phyloP scores from a whole-genome alignment of 30 jellyfish, hydroid and myxozoan species.

The Morbakka virulenta region DNA sequence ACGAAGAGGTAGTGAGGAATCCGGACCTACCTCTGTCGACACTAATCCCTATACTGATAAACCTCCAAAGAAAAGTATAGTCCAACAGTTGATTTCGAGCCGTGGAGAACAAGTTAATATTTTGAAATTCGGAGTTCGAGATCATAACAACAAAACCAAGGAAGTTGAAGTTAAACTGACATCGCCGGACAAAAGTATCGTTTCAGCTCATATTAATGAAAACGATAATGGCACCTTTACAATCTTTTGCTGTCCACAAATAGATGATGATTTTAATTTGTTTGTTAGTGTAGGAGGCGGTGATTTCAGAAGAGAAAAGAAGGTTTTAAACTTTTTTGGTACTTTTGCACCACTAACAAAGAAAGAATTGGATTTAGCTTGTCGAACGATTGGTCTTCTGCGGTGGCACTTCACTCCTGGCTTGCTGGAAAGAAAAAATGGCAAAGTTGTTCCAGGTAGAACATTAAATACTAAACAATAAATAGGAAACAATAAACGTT shows the following conservation, averaged over 20 bases:
- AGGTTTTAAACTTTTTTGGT: slow-evolving; percentile 79
- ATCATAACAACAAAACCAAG: slow-evolving; percentile 50
- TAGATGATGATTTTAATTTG: slow-evolving; percentile 73
- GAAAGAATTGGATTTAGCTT: slow-evolving; percentile 84
- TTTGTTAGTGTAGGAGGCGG: slow-evolving; percentile 74
- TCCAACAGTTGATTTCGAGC: slow-evolving; percentile 49
- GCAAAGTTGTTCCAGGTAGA: slow-evolving; percentile 22
- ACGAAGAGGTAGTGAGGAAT: neutral
- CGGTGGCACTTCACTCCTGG: slow-evolving; percentile 99
- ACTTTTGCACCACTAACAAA: slow-evolving; percentile 71
- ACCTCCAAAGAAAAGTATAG: neutral
- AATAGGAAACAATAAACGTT: no score
- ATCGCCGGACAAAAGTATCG: slow-evolving; percentile 91
- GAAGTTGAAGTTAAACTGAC: slow-evolving; percentile 67
- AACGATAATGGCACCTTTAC: slow-evolving; percentile 90
- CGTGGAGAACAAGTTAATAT: slow-evolving; percentile 57
- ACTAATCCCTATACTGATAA: neutral
- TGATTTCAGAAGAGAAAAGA: slow-evolving; percentile 60
- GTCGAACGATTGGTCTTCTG: slow-evolving; percentile 85
- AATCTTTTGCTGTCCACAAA: slow-evolving; percentile 81
- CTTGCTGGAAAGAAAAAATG: slow-evolving; percentile 63
- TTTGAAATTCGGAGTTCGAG: slow-evolving; percentile 40
- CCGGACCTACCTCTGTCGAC: neutral
- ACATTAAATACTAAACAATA: neutral
- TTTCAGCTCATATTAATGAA: slow-evolving; percentile 94